Percentiles rank a stretch among this genome's conserved stretches.
Conservation (phyloP, 2,113 vertebrate species). For the Ardeotis arabs region DNA sequence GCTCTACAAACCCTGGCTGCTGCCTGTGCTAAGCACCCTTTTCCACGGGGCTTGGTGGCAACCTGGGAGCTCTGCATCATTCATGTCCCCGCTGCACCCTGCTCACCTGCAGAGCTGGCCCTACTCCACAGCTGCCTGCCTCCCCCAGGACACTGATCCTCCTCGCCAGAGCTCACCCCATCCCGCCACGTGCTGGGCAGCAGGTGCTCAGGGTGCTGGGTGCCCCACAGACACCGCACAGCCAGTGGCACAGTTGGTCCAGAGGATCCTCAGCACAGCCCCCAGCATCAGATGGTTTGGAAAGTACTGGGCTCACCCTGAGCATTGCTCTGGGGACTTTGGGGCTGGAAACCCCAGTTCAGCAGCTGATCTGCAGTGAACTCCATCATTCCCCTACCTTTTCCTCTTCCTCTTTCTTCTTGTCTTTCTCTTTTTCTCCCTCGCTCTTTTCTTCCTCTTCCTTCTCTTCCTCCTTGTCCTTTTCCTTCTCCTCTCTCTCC, state of each 20-base stretch:
- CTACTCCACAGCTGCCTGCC: neutral
- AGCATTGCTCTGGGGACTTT: fast-evolving
- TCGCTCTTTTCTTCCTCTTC: neutral
- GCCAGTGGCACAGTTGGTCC: neutral
- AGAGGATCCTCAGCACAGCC: fast-evolving
- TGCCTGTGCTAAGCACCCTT: neutral
- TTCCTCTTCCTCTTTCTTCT: conserved; percentile 23
- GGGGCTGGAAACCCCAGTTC: neutral
- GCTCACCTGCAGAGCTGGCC: neutral
- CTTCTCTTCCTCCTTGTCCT: neutral
- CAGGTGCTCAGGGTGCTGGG: neutral
- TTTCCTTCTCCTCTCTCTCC: conserved; percentile 41
- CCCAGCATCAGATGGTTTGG: neutral
- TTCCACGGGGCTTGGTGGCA: fast-evolving
- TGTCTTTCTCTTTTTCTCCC: conserved; percentile 15
- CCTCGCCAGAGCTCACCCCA: neutral
- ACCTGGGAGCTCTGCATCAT: neutral
- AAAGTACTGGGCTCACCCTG: neutral
- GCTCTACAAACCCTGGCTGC: neutral
- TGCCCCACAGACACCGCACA: neutral
- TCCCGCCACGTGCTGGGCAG: fast-evolving
- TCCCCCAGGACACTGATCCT: neutral
- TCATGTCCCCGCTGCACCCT: fast-evolving
- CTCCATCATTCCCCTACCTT: neutral
- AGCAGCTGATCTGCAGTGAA: neutral